Percentiles rank a stretch among this genome's conserved stretches.
Conservation (phyloP, 2,113 vertebrate species). For the Dicrurus megarhynchus region DNA sequence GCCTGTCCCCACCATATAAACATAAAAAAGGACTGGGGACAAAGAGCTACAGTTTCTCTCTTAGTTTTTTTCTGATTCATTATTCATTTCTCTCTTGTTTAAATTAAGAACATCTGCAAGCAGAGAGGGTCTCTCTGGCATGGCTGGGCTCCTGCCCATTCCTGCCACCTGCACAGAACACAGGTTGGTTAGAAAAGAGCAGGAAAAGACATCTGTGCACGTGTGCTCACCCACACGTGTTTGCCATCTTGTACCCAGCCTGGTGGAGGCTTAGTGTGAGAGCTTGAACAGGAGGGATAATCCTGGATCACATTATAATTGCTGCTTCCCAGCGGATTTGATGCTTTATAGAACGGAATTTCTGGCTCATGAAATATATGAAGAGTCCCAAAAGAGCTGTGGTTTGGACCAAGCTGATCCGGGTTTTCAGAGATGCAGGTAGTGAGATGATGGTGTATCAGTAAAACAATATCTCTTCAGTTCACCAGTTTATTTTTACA, state of each 20-base stretch:
- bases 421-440: not conserved
- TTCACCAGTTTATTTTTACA: not conserved
- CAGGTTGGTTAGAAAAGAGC: not conserved
- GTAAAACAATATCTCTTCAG: not conserved
- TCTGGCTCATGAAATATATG: not conserved
- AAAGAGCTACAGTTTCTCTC: not conserved
- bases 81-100: not conserved
- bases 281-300: not conserved
- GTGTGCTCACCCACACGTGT: accelerated
- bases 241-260: not conserved
- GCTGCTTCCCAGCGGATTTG: not conserved
- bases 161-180: not conserved
- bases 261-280: not conserved
- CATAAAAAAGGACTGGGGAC: not conserved
- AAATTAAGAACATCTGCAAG: not conserved
- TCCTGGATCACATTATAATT: not conserved
- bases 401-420: not conserved
- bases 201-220: not conserved
- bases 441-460: not conserved
- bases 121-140: not conserved
- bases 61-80: not conserved
- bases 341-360: not conserved
- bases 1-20: not conserved
- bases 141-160: not conserved
- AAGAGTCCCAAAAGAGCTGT: not conserved